Conservation (phyloP, 1,140 invertebrate species). For the Drosophila santomea region DNA sequence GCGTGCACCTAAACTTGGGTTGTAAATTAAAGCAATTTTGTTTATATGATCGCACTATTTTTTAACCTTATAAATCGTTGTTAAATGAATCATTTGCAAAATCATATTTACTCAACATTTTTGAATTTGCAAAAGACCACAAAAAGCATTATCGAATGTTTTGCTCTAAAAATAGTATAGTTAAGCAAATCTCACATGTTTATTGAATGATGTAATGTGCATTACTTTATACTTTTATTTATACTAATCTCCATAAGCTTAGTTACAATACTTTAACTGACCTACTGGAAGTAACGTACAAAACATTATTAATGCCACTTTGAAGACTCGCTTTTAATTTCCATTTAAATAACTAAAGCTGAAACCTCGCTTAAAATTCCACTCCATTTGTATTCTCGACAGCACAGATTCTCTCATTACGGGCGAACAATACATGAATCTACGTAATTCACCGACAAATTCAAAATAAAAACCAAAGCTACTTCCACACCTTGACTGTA, state of each 20-base stretch:
- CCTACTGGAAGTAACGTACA: not conserved
- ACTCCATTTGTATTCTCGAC: slow-evolving; percentile 21
- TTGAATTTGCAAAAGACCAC: no score
- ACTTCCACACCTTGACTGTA: slow-evolving; percentile 15
- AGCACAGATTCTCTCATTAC: slow-evolving; percentile 23
- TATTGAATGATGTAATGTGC: not conserved
- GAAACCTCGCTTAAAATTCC: slow-evolving; percentile 10
- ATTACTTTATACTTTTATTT: not conserved
- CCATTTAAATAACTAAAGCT: slow-evolving; percentile 5
- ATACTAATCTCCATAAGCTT: not conserved
- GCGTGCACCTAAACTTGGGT: slow-evolving; percentile 24
- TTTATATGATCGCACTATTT: no score
- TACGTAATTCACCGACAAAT: slow-evolving; percentile 32
- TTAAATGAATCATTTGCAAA: no score
- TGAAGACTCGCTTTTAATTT: not conserved
- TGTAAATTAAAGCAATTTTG: slow-evolving; percentile 24
- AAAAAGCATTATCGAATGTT: no score
- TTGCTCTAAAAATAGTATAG: no score
- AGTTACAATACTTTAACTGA: not conserved
- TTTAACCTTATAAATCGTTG: no score
- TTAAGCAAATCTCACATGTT: not conserved
- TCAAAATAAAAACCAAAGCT: slow-evolving; percentile 27
- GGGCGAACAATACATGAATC: slow-evolving; percentile 22
- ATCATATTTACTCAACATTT: no score
- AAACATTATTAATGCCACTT: not conserved